Base-by-base conservation (phyloP, 1,140 invertebrate species). In the Diorhabda elongata region DNA sequence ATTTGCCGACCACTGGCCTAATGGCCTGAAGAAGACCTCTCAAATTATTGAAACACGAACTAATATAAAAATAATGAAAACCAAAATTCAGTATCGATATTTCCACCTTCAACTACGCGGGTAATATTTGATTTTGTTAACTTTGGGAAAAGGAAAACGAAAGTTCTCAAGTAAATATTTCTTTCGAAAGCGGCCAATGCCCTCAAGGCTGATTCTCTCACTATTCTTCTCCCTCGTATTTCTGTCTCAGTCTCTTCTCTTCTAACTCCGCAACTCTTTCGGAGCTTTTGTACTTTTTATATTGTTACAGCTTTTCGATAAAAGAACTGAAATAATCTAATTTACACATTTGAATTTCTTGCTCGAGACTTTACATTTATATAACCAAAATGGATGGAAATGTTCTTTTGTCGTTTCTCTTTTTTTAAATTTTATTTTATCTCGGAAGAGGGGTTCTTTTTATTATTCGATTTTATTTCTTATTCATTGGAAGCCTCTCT, bases 241-340 rank as follows among this genome's bases (percentile, higher is more conserved):
- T 52, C 47, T 52, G 6, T 52, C 47, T 6, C 47, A 6, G 2
- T 52, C 47, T 52, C 47, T 52, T 52, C 47, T 52, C 47, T 52
- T n/a, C n/a, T 52, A 8, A n/a, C 59, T 61, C 68, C 67, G 70
- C 69, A 73, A 73, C 71, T 71, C 70, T 73, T 73, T 71, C 65
- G 57, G 64, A 69, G 65, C 70, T 72, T 74, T 76, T 75, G 71
- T 72, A 72, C 71, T 72, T 74, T 74, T 74, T 71, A 71, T 74
- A 76, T 76, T 74, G 73, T 76, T 76, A 73, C 73, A 70, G 71
- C 72, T 74, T 73, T 76, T 68, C 74, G 73, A 76, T 76, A 73
- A 76, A 74, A 76, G 74, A 76, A 71, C 71, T 71, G 73, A 76
- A 76, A 76, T 76, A 76, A 76, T 76, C 74, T 76, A 76, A 76